Base-by-base conservation (phyloP, 2,797 vertebrate species). In the Chaetodon trifasciatus region DNA sequence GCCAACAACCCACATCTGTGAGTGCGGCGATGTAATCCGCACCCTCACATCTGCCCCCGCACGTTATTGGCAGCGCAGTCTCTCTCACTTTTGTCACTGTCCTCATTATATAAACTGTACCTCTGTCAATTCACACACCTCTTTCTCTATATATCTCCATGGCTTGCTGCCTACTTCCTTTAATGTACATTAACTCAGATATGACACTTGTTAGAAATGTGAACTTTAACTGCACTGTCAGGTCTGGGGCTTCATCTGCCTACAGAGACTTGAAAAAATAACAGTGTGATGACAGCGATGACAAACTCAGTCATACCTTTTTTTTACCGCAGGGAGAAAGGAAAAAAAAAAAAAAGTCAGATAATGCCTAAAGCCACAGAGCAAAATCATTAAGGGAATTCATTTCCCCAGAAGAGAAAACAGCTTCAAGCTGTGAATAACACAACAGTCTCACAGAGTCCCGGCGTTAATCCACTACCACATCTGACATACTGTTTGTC, bases 301-400 rank as follows among this genome's bases (percentile, higher is more conserved):
- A 84, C 84, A 89, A 87, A 91, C 61, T 70, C 73, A 89, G 49
- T 69, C 40, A 49, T 85, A 85, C 82, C 57, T 84, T 63, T n/a
- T 67, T 69, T 78, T 58, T 66, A 39, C 63, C 17, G 15, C 53
- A 67, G 39, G 40, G 61, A 62, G 35, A 42, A 5, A 42, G n/a
- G 4, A 39, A 13, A 24, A 6, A 42, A 60, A n/a, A n/a, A n/a
- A 55, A 57, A 52, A 78, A 74, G 60, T 62, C 70, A 76, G 40
- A 88, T 61, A 81, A 85, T 78, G 82, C 85, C 88, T 64, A 23
- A 67, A 91, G 89, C 83, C 79, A 81, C 56, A 65, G 70, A 88
- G 81, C 68, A 76, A 88, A 90, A 89, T 89, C 85, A 90, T 92
- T 89, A 90, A 78, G 91, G 76, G 81, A 81, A 88, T 91, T 88